phyloP scores from a whole-genome alignment of 2,888 invertebrate genomes.

The Chydorus sphaericus region DNA sequence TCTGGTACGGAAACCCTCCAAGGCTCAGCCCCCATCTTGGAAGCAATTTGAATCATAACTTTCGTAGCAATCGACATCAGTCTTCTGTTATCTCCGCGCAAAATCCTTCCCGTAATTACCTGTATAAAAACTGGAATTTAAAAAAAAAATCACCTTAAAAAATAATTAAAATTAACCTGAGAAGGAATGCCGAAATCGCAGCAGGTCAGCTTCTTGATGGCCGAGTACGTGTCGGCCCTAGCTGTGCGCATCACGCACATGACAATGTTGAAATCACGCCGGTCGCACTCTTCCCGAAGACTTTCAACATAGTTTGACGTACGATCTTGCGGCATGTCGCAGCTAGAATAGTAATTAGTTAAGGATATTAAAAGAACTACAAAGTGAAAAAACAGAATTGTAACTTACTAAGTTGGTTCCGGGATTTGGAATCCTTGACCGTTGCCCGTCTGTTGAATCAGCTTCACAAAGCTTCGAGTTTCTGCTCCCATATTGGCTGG shows the following conservation, averaged over 20 bases:
- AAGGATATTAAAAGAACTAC: background rate
- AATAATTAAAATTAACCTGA: too few species aligned
- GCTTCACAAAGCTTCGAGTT: conserved; percentile 11
- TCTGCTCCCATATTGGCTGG: conserved; percentile 13
- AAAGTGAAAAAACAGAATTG: background rate
- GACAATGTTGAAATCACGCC: conserved; percentile 27
- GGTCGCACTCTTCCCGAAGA: conserved; percentile 15
- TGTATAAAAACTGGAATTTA: too few species aligned
- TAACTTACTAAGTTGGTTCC: background rate
- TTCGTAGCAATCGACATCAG: conserved; percentile 75
- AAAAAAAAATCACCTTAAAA: too few species aligned
- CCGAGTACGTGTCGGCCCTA: conserved; percentile 35
- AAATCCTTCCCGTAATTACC: conserved; percentile 29
- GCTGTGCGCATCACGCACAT: conserved; percentile 32
- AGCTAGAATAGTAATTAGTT: too few species aligned
- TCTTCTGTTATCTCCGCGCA: conserved; percentile 27
- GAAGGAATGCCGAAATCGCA: conserved; percentile 20
- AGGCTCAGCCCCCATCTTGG: conserved; percentile 66
- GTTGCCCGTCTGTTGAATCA: background rate
- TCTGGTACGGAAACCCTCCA: conserved; percentile 62
- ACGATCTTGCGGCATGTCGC: background rate
- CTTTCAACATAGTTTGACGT: conserved; percentile 35
- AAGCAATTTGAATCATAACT: conserved; percentile 81
- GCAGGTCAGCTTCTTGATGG: conserved; percentile 33
- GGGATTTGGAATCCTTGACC: background rate